Evolutionary conservation across 2,888 invertebrate genomes (phyloP), one percentile per base, ranked within the genome.

Genomic region (Monochamus alternatus): DNA sequence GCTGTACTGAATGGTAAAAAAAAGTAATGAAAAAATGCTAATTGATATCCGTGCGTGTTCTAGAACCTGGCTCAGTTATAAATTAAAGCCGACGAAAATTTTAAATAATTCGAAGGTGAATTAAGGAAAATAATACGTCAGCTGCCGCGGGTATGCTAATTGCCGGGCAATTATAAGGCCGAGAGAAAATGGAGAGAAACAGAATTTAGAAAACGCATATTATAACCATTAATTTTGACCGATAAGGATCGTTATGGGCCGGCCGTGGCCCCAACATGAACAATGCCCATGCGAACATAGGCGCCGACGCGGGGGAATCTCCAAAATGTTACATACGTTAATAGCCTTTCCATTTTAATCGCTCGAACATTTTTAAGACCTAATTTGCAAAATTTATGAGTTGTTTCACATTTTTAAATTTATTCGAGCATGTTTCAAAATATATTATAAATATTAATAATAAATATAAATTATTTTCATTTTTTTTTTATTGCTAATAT

Each of bases 61-160:
- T 9, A 3, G 10, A 5, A 5, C 47, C 9, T 7, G 9, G 47
- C 9, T n/a, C 3, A 14, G 55, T 4, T 55, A 14, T 52, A 55
- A 55, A 55, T 55, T 55, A 14, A 14, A 14, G 5, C 14, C 55
- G 5, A 55, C 22, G 22, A 22, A 22, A 14, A 55, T 55, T 55
- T 55, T n/a, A 22, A 55, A 55, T 55, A 5, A 55, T 55, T 55
- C 55, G 55, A 55, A 55, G 55, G 55, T 22, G 55, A 55, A 55
- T 55, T n/a, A 22, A 55, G 55, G 14, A 55, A 55, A 55, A 55
- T 55, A 55, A 22, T 55, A 55, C 55, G 55, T 55, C 55, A 55
- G 55, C 55, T 55, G 55, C 55, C 55, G 55, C 55, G 55, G 55
- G 14, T 55, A 55, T 55, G 55, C 55, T 55, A 55, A 55, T 55